Conservation (phyloP, 1,140 invertebrate genomes). For the Meloidogyne chitwoodi region DNA sequence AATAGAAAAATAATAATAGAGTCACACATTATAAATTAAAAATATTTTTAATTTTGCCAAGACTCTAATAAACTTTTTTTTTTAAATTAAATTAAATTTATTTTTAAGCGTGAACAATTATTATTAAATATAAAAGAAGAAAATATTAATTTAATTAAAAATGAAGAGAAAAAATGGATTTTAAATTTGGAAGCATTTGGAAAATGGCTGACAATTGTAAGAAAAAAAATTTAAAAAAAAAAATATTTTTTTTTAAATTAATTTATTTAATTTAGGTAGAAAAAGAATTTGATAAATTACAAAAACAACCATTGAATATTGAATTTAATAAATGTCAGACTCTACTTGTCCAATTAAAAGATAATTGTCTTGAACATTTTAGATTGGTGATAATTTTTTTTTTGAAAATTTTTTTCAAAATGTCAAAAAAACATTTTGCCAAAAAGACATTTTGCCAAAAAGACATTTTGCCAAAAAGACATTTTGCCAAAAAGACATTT, state of each 20-base stretch:
- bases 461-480: not conserved
- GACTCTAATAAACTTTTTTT: no score
- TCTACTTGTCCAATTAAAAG: slow-evolving; percentile 17
- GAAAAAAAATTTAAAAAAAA: not conserved
- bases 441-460: no score
- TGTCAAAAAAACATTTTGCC: no score
- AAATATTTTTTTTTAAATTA: not conserved
- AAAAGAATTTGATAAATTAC: not conserved
- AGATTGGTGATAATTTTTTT: slow-evolving; percentile 5
- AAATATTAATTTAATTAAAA: not conserved
- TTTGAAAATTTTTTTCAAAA: not conserved
- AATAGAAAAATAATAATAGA: no score
- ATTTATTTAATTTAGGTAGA: slow-evolving; percentile 6
- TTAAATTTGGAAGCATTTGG: slow-evolving; percentile 24
- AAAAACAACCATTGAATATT: not conserved
- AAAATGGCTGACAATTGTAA: slow-evolving; percentile 30
- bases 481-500: not conserved
- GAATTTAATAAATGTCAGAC: slow-evolving; percentile 6
- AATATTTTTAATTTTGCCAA: no score
- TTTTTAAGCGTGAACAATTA: no score
- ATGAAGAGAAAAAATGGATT: slow-evolving; percentile 17
- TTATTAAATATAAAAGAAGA: no score
- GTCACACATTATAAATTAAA: no score
- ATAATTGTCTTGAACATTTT: slow-evolving; percentile 23
- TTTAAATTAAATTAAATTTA: no score